A percentile compares a stretch with the other conserved stretches of the same genome.
These are phyloP conservation scores for Orbicella faveolata DNA, from an alignment of 64 coral and sea anemone species.

Conservation along the genomic window DNA sequence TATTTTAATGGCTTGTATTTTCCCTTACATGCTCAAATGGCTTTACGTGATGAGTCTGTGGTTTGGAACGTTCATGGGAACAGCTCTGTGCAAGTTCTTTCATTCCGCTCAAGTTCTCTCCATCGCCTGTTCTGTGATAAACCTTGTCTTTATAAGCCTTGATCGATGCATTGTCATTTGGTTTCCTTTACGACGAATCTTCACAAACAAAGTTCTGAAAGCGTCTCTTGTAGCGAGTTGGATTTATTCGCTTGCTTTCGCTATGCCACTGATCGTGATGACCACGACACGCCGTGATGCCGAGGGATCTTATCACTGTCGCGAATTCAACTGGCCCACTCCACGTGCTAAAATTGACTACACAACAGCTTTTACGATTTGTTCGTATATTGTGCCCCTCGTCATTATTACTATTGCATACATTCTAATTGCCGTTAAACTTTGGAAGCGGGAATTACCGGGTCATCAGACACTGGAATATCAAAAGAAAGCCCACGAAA, in stretches of 20 bases:
- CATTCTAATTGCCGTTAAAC: conserved; percentile 49
- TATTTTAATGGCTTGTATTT: conserved; percentile 55
- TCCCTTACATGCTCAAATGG: conserved; percentile 74
- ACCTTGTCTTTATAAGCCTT: conserved; percentile 70
- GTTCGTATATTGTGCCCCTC: conserved; percentile 65
- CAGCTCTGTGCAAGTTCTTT: conserved; percentile 57
- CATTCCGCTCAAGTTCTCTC: conserved; percentile 40
- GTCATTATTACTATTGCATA: conserved; percentile 63
- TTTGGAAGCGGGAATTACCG: conserved; percentile 72
- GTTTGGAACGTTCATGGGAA: conserved; percentile 68
- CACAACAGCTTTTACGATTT: conserved; percentile 27
- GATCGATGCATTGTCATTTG: conserved; percentile 73
- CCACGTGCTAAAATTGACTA: neutral
- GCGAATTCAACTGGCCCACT: neutral
- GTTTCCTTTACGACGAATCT: conserved; percentile 59
- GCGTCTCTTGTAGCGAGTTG: conserved; percentile 52
- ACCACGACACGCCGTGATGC: neutral
- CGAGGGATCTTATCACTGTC: neutral
- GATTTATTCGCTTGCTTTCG: conserved; percentile 37
- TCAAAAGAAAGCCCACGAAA: conserved; percentile 68
- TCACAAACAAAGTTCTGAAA: conserved; percentile 67
- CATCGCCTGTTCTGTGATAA: conserved; percentile 73
- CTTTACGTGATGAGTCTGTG: conserved; percentile 54
- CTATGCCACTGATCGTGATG: conserved; percentile 54
- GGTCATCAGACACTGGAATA: conserved; percentile 60